A percentile compares a stretch with the other conserved stretches of the same genome.
phyloP scores from a whole-genome alignment of 2,888 invertebrate genomes.

The Monochamus alternatus region DNA sequence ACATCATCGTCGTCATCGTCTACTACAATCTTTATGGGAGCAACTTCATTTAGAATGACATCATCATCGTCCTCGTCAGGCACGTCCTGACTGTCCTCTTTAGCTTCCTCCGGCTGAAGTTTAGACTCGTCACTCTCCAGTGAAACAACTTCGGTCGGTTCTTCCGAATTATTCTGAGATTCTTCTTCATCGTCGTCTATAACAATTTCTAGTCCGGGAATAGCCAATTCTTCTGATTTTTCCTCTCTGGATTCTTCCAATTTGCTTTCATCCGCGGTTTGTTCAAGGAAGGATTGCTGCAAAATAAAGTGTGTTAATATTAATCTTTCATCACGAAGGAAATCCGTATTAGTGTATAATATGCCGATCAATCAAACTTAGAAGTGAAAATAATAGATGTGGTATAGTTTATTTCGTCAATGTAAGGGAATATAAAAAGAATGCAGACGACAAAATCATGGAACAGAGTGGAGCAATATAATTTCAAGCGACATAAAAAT shows the following conservation, averaged over 20 bases:
- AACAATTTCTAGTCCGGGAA: slow-evolving; percentile 71
- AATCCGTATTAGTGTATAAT: too few relatives aligned
- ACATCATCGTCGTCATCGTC: slow-evolving; percentile 74
- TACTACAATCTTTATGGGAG: slow-evolving; percentile 78
- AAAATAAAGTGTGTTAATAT: slow-evolving; percentile 48
- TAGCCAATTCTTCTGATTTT: slow-evolving; percentile 68
- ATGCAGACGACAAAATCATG: too few relatives aligned
- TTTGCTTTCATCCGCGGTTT: slow-evolving; percentile 61
- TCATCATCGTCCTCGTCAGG: slow-evolving; percentile 77
- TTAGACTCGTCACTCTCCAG: slow-evolving; percentile 60
- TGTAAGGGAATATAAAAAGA: too few relatives aligned
- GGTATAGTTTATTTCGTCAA: too few relatives aligned
- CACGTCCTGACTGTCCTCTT: slow-evolving; percentile 47
- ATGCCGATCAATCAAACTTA: too few relatives aligned
- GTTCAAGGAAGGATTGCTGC: slow-evolving; percentile 60
- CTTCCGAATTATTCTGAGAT: slow-evolving; percentile 68
- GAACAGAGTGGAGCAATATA: too few relatives aligned
- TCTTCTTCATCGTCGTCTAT: slow-evolving; percentile 68
- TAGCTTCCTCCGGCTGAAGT: slow-evolving; percentile 42
- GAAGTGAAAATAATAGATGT: too few relatives aligned
- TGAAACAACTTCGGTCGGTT: slow-evolving; percentile 59
- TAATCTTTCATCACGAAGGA: neutral
- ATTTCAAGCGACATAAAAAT: too few relatives aligned
- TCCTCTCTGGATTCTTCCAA: slow-evolving; percentile 57
- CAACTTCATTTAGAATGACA: slow-evolving; percentile 80